Conservation (phyloP, 2,113 vertebrate genomes). For the Nesoenas mayeri region DNA sequence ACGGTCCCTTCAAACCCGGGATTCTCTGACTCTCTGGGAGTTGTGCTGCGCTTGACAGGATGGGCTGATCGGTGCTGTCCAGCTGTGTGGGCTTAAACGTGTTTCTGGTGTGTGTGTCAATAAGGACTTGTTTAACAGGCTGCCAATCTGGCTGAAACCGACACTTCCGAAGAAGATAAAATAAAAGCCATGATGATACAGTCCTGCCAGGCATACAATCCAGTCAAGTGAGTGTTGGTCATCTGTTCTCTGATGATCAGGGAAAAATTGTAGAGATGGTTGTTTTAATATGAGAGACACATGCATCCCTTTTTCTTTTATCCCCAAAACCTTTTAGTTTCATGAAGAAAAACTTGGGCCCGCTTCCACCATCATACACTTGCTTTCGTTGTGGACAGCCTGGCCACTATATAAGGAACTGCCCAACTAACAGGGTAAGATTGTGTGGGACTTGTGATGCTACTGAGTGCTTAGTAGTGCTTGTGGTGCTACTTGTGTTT, state of each 20-base stretch:
- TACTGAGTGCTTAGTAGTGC: no score
- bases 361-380: conserved; percentile 84
- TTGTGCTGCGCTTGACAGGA: conserved; percentile 76
- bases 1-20: no score
- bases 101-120: conserved; percentile 78
- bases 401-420: conserved; percentile 93
- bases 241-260: background rate
- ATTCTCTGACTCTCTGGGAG: background rate
- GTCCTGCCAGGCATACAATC: conserved; percentile 87
- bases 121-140: conserved; percentile 85
- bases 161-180: conserved; percentile 92
- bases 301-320: background rate
- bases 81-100: conserved; percentile 70
- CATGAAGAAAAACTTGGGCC: conserved; percentile 81
- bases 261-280: background rate
- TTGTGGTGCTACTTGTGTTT: background rate
- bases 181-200: conserved; percentile 90
- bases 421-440: conserved; percentile 85
- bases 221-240: conserved; percentile 82
- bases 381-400: conserved; percentile 89
- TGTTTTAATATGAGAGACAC: background rate
- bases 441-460: background rate
- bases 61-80: conserved; percentile 71
- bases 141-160: conserved; percentile 87
- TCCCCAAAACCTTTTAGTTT: conserved; percentile 73